Conservation (phyloP, 2,113 vertebrate genomes). For the Prunella fulvescens region DNA sequence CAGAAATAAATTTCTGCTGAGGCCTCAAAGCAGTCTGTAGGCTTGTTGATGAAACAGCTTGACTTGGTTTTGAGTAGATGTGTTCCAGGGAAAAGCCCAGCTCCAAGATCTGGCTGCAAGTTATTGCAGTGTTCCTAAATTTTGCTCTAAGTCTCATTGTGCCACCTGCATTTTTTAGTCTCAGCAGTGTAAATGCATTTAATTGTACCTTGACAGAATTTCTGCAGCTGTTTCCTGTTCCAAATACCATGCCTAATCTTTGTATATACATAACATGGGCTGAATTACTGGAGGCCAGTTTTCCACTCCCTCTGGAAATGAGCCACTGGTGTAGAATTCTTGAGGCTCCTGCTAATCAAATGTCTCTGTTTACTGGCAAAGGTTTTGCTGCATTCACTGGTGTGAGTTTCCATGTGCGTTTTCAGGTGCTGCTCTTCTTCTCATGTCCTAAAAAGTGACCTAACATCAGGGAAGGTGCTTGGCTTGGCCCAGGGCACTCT, state of each 20-base stretch:
- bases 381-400: background rate
- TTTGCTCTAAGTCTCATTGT: background rate
- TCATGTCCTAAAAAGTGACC: background rate
- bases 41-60: background rate
- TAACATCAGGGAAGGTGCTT: background rate
- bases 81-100: background rate
- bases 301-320: background rate
- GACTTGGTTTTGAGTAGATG: background rate
- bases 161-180: background rate
- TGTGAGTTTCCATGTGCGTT: background rate
- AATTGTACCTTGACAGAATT: background rate
- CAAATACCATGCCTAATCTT: background rate
- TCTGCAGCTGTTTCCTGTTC: conserved; percentile 17
- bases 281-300: background rate
- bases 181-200: background rate
- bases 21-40: background rate
- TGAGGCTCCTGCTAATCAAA: background rate
- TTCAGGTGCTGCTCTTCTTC: background rate
- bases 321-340: background rate
- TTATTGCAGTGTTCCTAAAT: background rate
- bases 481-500: background rate
- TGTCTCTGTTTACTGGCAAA: background rate
- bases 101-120: background rate
- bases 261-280: background rate
- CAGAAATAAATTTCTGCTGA: background rate